Evolutionary conservation across 2,888 invertebrate species (phyloP).

Genomic region (Rotaria sp.): DNA sequence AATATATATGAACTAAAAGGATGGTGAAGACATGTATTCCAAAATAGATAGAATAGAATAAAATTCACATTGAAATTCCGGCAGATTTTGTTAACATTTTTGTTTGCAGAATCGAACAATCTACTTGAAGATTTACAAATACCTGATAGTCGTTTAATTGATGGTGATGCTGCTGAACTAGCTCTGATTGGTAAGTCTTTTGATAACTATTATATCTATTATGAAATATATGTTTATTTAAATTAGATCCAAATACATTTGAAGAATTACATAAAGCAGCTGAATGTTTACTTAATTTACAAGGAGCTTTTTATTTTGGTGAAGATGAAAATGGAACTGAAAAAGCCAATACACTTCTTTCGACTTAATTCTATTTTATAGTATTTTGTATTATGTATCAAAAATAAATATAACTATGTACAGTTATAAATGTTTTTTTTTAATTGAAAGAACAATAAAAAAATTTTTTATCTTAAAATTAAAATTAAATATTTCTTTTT

Average conservation of each 20-base stretch:
- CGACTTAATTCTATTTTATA: neutral
- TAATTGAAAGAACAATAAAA: no score
- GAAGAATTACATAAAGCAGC: conserved; percentile 28
- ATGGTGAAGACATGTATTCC: no score
- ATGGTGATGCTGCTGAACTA: conserved; percentile 18
- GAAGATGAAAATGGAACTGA: neutral
- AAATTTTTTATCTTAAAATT: no score
- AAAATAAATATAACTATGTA: neutral
- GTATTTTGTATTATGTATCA: neutral
- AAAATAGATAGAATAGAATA: neutral
- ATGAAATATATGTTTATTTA: neutral
- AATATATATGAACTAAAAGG: no score
- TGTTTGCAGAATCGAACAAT: neutral
- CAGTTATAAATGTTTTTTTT: no score
- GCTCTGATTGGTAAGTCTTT: neutral
- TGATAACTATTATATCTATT: neutral
- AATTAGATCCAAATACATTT: neutral
- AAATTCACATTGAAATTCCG: no score
- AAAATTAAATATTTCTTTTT: no score
- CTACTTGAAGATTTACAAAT: conserved; percentile 24
- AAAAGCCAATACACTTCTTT: neutral
- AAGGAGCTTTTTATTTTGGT: neutral
- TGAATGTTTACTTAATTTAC: conserved; percentile 23
- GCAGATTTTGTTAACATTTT: no score
- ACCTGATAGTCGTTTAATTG: conserved; percentile 10